phyloP scores from a whole-genome alignment of 2,797 vertebrate genomes.

The Paedocypris micromegethes region DNA sequence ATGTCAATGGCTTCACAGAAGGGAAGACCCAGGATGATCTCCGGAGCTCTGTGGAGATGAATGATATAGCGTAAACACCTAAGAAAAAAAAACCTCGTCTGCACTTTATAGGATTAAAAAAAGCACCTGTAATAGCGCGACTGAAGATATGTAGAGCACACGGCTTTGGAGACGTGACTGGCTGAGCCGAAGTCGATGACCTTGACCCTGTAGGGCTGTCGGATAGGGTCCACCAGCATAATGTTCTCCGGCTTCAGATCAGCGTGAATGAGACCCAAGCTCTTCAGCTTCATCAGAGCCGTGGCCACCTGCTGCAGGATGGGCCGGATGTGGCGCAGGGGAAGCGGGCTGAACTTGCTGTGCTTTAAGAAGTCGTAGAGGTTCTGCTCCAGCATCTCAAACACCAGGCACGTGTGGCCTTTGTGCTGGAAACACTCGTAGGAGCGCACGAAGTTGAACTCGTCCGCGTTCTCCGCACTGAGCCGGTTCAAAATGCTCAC shows the following conservation, averaged over 20 bases:
- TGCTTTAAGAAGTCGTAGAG: conserved; percentile 98
- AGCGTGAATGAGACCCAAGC: conserved; percentile 93
- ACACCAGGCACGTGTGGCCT: conserved; percentile 96
- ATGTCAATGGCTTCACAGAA: conserved; percentile 99
- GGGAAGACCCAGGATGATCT: conserved; percentile 94
- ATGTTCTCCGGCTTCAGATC: conserved; percentile 99
- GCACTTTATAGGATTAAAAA: not conserved
- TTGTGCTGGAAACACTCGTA: conserved; percentile 99
- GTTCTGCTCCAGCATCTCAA: conserved; percentile 99
- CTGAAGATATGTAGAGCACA: conserved; percentile 97
- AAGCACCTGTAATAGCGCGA: conserved; percentile 95
- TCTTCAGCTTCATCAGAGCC: conserved; percentile 97
- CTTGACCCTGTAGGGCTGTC: conserved; percentile 94
- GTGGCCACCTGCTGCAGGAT: conserved; percentile 86
- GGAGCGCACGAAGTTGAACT: conserved; percentile 96
- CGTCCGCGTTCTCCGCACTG: conserved; percentile 93
- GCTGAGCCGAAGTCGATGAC: conserved; percentile 99
- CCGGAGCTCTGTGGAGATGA: conserved; percentile 79
- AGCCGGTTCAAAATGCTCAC: conserved; percentile 94
- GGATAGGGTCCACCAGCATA: conserved; percentile 94
- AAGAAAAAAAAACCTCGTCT: not conserved
- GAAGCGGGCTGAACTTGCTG: conserved; percentile 97
- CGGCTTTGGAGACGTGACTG: conserved; percentile 96
- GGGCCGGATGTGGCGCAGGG: conserved; percentile 76
- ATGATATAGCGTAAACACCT: not conserved